phyloP scores from a whole-genome alignment of 2,797 vertebrate genomes.

The Crenuchus spilurus region DNA sequence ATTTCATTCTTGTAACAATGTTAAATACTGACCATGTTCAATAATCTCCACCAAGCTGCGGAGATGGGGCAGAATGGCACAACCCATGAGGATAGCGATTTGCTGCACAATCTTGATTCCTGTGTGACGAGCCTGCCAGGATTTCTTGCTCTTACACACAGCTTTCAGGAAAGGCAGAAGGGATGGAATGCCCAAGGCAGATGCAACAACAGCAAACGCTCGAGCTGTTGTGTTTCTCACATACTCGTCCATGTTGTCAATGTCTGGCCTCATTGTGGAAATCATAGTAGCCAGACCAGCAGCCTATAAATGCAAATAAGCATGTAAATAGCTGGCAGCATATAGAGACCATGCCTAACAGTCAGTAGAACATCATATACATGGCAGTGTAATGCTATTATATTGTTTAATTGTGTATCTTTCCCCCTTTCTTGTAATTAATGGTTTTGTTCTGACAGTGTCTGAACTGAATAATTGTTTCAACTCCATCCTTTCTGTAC shows the following conservation, averaged over 20 bases:
- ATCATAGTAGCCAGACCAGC: slow-evolving; percentile 99
- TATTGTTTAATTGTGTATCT: too few relatives aligned
- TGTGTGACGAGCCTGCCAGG: slow-evolving; percentile 97
- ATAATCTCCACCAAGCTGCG: slow-evolving; percentile 99
- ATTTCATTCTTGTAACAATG: background rate
- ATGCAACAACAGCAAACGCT: slow-evolving; percentile 97
- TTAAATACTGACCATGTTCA: slow-evolving; percentile 88
- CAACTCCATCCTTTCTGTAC: too few relatives aligned
- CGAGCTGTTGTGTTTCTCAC: slow-evolving; percentile 97
- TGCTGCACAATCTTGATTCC: slow-evolving; percentile 99
- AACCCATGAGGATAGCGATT: slow-evolving; percentile 99
- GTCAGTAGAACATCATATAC: too few relatives aligned
- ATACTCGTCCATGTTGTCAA: slow-evolving; percentile 99
- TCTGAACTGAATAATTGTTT: too few relatives aligned
- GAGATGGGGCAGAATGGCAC: slow-evolving; percentile 97
- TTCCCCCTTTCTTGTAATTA: too few relatives aligned
- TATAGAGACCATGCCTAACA: too few relatives aligned
- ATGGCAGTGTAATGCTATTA: too few relatives aligned
- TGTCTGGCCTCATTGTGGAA: slow-evolving; percentile 98
- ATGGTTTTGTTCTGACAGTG: too few relatives aligned
- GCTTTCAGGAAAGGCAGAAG: slow-evolving; percentile 98
- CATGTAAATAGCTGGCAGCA: background rate
- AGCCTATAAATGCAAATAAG: slow-evolving; percentile 75
- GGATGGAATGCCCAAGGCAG: slow-evolving; percentile 96
- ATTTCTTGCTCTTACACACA: slow-evolving; percentile 99